Base-by-base conservation (phyloP, 2,113 vertebrate genomes). In the Paralichthys olivaceus region DNA sequence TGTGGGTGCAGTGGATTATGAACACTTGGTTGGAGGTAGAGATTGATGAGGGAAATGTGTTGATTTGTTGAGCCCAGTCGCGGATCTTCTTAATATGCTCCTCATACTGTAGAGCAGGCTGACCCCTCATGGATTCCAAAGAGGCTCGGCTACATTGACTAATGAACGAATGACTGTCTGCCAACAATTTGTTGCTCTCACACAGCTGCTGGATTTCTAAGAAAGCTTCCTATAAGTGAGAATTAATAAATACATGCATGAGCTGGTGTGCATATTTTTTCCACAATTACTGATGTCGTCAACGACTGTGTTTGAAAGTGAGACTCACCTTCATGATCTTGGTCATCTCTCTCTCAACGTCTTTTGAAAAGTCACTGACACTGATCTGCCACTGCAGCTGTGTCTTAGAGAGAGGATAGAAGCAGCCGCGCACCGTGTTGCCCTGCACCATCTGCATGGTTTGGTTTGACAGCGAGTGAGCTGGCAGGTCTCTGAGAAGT, bases 11-110 rank as follows among this genome's bases (percentile, higher is more conserved):
- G 77, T 85, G 79, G 65, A 97, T 78, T 12, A 83, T 65, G 67
- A 97, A 87, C 29, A 96, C 60, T 8, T 85, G 84, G 69, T 90
- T 94, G 80, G 87, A 85, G 23, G 93, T 95, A n/a, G 91, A 77
- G 47, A 95, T 22, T 0, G 75, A 64, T 0, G 57, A 17, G 2
- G 93, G 89, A 26, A 93, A 59, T 0, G 25, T 37, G 57, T 72
- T 40, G 29, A 95, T 51, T 43, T 34, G 79, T 20, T 84, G 51
- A 4, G 62, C 77, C 95, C 96, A 96, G 13, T 1, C 3, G 0
- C 79, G 90, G 34, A 95, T 37, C 83, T 65, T 81, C 29, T 73
- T 68, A 69, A 96, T 75, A 20, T 84, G 79, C 15, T 81, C 82
- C 13, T 90, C 43, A 9, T 95, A 96, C 20, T 80, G 53, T 22